Percentiles rank a stretch among this genome's conserved stretches.
phyloP scores from a whole-genome alignment of 1,140 invertebrate species.

The Coelopa frigida region DNA sequence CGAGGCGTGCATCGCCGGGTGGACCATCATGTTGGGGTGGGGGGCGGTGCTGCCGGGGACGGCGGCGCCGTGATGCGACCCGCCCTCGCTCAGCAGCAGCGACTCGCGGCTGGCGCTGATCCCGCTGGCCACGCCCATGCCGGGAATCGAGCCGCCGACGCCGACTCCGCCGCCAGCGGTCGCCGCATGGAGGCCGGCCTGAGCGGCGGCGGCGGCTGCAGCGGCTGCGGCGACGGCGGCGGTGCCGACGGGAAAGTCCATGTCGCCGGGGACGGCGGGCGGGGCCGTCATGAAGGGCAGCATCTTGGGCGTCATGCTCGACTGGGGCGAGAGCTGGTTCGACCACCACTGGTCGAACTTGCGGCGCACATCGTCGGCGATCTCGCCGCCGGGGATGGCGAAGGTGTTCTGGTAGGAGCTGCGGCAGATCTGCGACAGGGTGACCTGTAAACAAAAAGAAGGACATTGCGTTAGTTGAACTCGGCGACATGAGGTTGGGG shows the following conservation, averaged over 20 bases:
- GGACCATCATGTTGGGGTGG: slow-evolving; percentile 44
- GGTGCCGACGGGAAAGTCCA: slow-evolving; percentile 46
- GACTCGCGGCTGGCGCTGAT: slow-evolving; percentile 39
- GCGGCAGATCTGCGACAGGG: slow-evolving; percentile 67
- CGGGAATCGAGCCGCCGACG: slow-evolving; percentile 48
- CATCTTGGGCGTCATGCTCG: slow-evolving; percentile 44
- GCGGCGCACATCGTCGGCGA: slow-evolving; percentile 64
- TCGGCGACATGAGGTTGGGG: too few relatives aligned
- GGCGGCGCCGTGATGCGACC: slow-evolving; percentile 23
- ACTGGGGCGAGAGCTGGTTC: slow-evolving; percentile 54
- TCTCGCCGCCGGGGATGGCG: slow-evolving; percentile 54
- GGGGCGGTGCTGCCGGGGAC: slow-evolving; percentile 18
- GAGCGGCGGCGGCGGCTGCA: slow-evolving; percentile 31
- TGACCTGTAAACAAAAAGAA: slow-evolving; percentile 51
- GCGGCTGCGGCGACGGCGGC: slow-evolving; percentile 36
- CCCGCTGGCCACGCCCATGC: slow-evolving; percentile 45
- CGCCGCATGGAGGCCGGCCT: slow-evolving; percentile 50
- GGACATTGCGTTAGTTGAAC: background rate
- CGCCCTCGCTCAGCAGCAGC: slow-evolving; percentile 35
- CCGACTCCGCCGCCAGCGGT: slow-evolving; percentile 50
- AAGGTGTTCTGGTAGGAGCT: slow-evolving; percentile 53
- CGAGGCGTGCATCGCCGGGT: slow-evolving; percentile 60
- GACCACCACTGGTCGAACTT: slow-evolving; percentile 74
- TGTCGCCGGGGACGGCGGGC: slow-evolving; percentile 27
- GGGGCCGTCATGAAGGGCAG: slow-evolving; percentile 41